These are phyloP conservation scores for Himantopus leucocephalus DNA, from an alignment of 2,113 vertebrate species.

Conservation along the genomic window DNA sequence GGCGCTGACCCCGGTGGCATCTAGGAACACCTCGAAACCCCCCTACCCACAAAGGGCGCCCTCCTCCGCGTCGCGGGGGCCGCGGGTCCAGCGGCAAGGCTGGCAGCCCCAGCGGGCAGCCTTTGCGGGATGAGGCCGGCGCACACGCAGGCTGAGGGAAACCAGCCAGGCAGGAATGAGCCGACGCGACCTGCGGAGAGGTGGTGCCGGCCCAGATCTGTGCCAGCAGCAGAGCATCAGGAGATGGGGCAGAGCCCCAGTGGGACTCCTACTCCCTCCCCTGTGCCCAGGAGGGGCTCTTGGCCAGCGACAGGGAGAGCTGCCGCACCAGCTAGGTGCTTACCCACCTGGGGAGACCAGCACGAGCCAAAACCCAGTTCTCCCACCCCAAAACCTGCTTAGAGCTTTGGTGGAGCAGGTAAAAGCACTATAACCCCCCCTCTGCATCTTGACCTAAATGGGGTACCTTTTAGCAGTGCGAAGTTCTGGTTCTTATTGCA, in stretches of 20 bases:
- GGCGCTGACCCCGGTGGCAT: neutral
- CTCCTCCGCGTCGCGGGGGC: rapidly evolving
- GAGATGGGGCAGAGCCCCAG: neutral
- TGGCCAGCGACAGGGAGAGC: neutral
- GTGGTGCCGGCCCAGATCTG: neutral
- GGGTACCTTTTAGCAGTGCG: neutral
- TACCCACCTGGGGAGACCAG: neutral
- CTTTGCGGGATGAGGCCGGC: neutral
- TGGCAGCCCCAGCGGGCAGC: neutral
- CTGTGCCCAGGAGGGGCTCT: neutral
- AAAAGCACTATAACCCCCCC: neutral
- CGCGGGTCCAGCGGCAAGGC: neutral
- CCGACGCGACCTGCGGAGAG: rapidly evolving
- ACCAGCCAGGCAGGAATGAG: neutral
- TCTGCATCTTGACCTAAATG: neutral
- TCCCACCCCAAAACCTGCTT: neutral
- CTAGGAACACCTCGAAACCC: neutral
- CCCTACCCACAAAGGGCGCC: no score
- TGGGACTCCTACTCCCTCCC: neutral
- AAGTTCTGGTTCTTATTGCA: neutral
- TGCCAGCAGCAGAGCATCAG: neutral
- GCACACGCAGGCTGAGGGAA: neutral
- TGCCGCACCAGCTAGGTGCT: no score
- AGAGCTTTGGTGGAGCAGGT: neutral
- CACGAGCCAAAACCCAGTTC: rapidly evolving